These are phyloP conservation scores for Acholoe squamosa DNA, from an alignment of 2,888 invertebrate genomes.

Conservation along the genomic window DNA sequence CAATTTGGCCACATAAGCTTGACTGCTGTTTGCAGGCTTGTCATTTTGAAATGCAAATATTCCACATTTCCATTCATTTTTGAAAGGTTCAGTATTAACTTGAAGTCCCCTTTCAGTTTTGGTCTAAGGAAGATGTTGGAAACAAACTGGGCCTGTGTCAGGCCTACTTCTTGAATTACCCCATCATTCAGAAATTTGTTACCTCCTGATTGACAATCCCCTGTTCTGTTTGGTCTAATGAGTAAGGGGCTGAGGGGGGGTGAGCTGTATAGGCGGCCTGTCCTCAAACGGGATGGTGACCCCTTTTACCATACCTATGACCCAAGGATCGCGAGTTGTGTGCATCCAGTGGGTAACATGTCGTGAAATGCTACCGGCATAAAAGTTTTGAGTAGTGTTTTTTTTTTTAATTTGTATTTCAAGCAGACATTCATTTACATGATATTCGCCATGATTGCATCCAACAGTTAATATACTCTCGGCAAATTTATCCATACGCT, in stretches of 20 bases:
- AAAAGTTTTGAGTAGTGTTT: neutral
- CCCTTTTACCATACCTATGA: no score
- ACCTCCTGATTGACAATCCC: neutral
- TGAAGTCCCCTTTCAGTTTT: no score
- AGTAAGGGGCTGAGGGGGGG: neutral
- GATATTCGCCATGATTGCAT: no score
- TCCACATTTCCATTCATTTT: neutral
- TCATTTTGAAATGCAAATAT: slow-evolving; percentile 43
- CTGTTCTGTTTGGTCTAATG: neutral
- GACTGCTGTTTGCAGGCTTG: neutral
- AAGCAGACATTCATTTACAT: no score
- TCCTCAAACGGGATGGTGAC: neutral
- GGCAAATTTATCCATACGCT: no score
- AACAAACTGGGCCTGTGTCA: neutral
- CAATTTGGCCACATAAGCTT: neutral
- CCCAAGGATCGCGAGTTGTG: neutral
- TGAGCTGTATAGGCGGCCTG: no score
- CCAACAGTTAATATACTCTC: no score
- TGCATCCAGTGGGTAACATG: neutral
- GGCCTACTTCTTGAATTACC: neutral
- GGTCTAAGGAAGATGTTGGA: neutral
- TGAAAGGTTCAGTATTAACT: neutral
- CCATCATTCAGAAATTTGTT: neutral
- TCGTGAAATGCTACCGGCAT: neutral
- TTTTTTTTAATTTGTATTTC: no score